phyloP scores from a whole-genome alignment of 2,113 vertebrate species.

The Cygnus atratus region DNA sequence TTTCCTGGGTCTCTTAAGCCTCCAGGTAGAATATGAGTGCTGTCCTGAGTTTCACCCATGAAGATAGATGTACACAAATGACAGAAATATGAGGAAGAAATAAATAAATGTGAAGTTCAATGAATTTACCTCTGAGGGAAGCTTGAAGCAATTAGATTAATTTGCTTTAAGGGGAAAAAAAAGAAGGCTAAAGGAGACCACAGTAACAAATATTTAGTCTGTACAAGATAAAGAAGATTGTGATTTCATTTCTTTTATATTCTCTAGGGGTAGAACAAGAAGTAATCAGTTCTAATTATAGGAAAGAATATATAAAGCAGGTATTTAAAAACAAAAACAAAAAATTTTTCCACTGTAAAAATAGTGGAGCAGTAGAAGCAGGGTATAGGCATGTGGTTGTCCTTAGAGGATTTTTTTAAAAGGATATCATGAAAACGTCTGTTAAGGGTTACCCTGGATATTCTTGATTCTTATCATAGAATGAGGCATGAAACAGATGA shows the following conservation, averaged over 20 bases:
- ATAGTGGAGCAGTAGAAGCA: not conserved
- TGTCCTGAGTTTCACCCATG: not conserved
- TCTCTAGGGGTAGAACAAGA: not conserved
- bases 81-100: not conserved
- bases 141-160: not conserved
- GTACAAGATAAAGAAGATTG: not conserved
- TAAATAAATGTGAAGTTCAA: not conserved
- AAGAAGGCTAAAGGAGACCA: not conserved
- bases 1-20: not conserved
- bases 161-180: not conserved
- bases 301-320: not conserved
- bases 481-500: not conserved
- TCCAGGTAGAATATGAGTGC: not conserved
- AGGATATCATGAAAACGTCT: not conserved
- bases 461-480: not conserved
- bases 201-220: not conserved
- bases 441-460: not conserved
- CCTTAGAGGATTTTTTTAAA: not conserved
- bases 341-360: not conserved
- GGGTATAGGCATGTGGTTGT: not conserved
- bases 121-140: not conserved
- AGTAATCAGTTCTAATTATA: conserved; percentile 2
- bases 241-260: not conserved
- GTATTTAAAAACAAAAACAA: not conserved
- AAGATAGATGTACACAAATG: not conserved